Percentiles rank a stretch among this genome's conserved stretches.
phyloP scores from a whole-genome alignment of 2,888 invertebrate genomes.

The Abrostola tripartita region DNA sequence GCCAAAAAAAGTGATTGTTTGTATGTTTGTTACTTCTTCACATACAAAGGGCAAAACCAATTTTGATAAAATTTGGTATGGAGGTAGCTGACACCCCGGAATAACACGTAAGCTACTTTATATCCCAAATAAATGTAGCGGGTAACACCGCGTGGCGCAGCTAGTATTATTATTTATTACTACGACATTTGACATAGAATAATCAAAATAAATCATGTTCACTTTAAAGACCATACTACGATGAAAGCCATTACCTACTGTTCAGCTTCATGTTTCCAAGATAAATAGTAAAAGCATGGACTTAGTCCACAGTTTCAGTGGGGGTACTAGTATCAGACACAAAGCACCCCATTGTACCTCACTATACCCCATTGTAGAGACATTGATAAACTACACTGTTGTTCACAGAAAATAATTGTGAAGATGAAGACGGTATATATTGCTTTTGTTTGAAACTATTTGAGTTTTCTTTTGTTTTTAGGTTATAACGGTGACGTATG shows the following conservation, averaged over 20 bases:
- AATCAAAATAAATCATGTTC: conserved; percentile 28
- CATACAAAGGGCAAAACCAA: too few species aligned
- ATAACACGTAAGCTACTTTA: too few species aligned
- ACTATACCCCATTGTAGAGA: conserved; percentile 22
- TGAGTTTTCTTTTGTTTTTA: background rate
- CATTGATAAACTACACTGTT: conserved; percentile 42
- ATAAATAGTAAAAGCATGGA: conserved; percentile 38
- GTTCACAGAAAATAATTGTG: conserved; percentile 26
- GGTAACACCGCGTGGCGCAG: too few species aligned
- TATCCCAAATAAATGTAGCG: too few species aligned
- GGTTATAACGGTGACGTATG: too few species aligned
- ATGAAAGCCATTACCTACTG: conserved; percentile 7
- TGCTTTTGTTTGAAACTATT: conserved; percentile 3
- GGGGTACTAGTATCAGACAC: conserved; percentile 3
- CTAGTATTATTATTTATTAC: too few species aligned
- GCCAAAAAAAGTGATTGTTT: too few species aligned
- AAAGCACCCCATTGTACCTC: conserved; percentile 16
- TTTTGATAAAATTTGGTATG: too few species aligned
- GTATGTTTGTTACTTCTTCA: too few species aligned
- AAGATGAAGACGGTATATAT: conserved; percentile 5
- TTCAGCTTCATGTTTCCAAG: conserved; percentile 38
- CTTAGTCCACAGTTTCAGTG: conserved; percentile 6
- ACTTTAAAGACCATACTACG: conserved; percentile 12
- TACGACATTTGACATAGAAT: conserved; percentile 1
- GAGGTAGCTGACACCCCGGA: too few species aligned